Conservation (phyloP, 1,140 invertebrate species). For the Leptestheria dahalacensis region DNA sequence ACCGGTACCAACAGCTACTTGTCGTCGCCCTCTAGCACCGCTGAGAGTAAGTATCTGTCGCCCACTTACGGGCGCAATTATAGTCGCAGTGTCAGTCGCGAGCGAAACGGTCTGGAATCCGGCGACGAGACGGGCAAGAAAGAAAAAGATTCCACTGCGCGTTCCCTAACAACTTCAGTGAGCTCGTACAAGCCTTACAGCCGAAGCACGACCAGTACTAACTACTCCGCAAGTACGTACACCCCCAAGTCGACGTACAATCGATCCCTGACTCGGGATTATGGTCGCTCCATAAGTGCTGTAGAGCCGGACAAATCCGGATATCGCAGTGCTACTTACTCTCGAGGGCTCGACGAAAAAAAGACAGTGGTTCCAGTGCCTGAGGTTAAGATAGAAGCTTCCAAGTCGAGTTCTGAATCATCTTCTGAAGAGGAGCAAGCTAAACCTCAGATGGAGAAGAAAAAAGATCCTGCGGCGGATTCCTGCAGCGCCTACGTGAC, state of each 20-base stretch:
- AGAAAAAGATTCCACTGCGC: background rate
- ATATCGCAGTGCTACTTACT: background rate
- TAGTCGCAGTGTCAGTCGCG: slow-evolving; percentile 7
- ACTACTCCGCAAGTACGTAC: background rate
- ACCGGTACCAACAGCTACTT: background rate
- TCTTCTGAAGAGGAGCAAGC: slow-evolving; percentile 4
- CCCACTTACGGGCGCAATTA: slow-evolving; percentile 1
- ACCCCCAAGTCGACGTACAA: slow-evolving; percentile 2
- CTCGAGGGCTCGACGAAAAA: background rate
- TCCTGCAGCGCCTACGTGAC: background rate
- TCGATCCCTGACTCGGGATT: background rate
- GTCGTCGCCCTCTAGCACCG: background rate
- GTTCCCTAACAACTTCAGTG: background rate
- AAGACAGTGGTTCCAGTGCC: background rate
- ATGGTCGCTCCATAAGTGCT: background rate
- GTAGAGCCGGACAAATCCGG: background rate
- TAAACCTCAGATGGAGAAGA: background rate
- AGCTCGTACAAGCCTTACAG: slow-evolving; percentile 6
- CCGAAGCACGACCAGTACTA: slow-evolving; percentile 2
- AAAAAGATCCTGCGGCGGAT: background rate
- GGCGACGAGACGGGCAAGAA: background rate
- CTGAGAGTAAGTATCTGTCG: slow-evolving; percentile 9
- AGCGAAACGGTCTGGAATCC: background rate
- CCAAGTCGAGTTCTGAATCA: background rate
- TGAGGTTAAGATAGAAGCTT: background rate